A percentile compares a stretch with the other conserved stretches of the same genome.
phyloP scores from a whole-genome alignment of 2,888 invertebrate genomes.

The Drosophila borborema region DNA sequence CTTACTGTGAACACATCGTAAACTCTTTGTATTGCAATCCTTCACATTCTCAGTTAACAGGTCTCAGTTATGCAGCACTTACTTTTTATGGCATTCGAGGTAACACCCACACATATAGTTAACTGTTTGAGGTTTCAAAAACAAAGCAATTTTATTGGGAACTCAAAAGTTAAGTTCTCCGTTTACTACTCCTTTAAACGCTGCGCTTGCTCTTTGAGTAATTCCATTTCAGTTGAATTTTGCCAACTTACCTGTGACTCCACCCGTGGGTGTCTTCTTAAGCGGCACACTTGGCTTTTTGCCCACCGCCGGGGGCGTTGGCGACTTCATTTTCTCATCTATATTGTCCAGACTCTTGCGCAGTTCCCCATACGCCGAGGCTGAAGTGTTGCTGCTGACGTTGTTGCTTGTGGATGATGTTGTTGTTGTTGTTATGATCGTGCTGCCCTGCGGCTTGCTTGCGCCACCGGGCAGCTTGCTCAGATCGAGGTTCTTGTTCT shows the following conservation, averaged over 20 bases:
- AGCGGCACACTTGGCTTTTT: slow-evolving; percentile 89
- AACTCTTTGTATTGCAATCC: background rate
- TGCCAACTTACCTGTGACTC: slow-evolving; percentile 84
- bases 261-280: slow-evolving; percentile 89
- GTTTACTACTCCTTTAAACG: background rate
- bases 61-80: background rate
- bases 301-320: slow-evolving; percentile 86
- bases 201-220: slow-evolving; percentile 17
- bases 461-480: slow-evolving; percentile 75
- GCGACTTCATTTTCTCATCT: slow-evolving; percentile 84
- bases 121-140: background rate
- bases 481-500: slow-evolving; percentile 84
- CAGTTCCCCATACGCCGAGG: slow-evolving; percentile 70
- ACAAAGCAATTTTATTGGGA: slow-evolving; percentile 2
- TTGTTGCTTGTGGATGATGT: slow-evolving; percentile 36
- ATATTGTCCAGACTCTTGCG: slow-evolving; percentile 84
- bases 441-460: slow-evolving; percentile 61
- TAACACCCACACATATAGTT: background rate
- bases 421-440: slow-evolving; percentile 49
- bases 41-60: background rate
- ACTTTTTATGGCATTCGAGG: background rate
- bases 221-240: slow-evolving; percentile 25
- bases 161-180: slow-evolving; percentile 1
- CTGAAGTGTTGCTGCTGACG: slow-evolving; percentile 36
- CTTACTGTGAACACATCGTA: background rate